Base-by-base conservation (phyloP, 2,888 invertebrate genomes). In the Lepidochrysops patricia region DNA sequence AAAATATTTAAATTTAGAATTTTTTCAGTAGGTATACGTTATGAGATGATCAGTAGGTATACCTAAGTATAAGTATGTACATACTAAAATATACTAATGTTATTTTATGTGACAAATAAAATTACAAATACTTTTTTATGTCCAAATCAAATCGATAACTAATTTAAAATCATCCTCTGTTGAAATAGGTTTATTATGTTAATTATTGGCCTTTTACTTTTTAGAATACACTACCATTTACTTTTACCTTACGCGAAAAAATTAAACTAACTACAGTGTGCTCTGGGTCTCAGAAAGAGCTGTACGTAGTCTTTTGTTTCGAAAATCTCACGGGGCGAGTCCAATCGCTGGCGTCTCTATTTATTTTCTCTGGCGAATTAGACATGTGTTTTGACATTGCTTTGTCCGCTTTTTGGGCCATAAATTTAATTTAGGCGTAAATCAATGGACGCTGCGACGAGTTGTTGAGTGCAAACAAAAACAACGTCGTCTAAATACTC, bases 361-460 rank as follows among this genome's bases (percentile, higher is more conserved):
- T 75, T 73, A 73, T 76, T 72, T 68, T 67, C 70, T 61, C 64
- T 63, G 62, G 65, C 62, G 58, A 58, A 52, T 65, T 65, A 63
- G 70, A 68, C 71, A 75, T 71, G 75, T 80, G 74, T 81, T 81
- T 78, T 81, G 77, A 82, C 79, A 78, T 70, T 71, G 68, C 27
- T 32, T 54, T 54, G 54, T 54, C 32, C 4, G 12, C 12, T 32
- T 54, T 54, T 70, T 50, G 50, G 23, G 25, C 7, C 54, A 29
- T 54, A 54, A 54, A 54, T 54, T 32, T 13, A 29, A 29, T 54
- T 32, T 32, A 29, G 5, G 15, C 54, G 54, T 54, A 54, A 54
- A 54, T 54, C 54, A 54, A 32, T 32, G 9, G 54, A 7, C 25
- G 7, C 7, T 12, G 48, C 19, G 32, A 19, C 32, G 32, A 54